Percentiles rank a stretch among this genome's conserved stretches.
These are phyloP conservation scores for Linepithema humile DNA, from an alignment of 1,140 invertebrate species.

Conservation along the genomic window DNA sequence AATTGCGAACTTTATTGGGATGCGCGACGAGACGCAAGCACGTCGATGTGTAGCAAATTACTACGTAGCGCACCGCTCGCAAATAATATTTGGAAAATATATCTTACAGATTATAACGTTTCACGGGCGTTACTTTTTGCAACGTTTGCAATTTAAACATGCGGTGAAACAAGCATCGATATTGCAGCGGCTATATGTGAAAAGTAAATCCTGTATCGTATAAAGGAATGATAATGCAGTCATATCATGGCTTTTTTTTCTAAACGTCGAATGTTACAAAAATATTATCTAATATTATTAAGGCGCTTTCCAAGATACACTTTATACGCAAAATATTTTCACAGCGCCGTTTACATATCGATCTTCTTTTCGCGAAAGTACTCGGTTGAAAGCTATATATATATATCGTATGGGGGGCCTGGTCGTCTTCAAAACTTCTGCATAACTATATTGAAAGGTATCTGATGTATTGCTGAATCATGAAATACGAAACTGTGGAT, in stretches of 20 bases:
- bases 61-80: neutral
- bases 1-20: slow-evolving; percentile 49
- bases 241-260: neutral
- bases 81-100: slow-evolving; percentile 16
- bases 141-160: neutral
- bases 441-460: neutral
- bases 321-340: slow-evolving; percentile 25
- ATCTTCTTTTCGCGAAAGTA: slow-evolving; percentile 18
- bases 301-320: neutral
- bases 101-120: slow-evolving; percentile 1
- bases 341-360: slow-evolving; percentile 16
- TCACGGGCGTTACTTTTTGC: neutral
- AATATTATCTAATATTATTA: slow-evolving; percentile 40
- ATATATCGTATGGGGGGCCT: neutral
- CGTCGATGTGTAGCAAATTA: neutral
- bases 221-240: neutral
- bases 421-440: neutral
- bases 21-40: neutral
- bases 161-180: neutral
- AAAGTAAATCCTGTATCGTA: neutral
- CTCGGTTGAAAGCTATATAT: neutral
- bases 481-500: neutral
- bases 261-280: slow-evolving; percentile 11
- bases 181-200: neutral
- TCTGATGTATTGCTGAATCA: neutral